These are phyloP conservation scores for Callospermophilus lateralis DNA, from an alignment of 2,113 vertebrate species.

Conservation along the genomic window DNA sequence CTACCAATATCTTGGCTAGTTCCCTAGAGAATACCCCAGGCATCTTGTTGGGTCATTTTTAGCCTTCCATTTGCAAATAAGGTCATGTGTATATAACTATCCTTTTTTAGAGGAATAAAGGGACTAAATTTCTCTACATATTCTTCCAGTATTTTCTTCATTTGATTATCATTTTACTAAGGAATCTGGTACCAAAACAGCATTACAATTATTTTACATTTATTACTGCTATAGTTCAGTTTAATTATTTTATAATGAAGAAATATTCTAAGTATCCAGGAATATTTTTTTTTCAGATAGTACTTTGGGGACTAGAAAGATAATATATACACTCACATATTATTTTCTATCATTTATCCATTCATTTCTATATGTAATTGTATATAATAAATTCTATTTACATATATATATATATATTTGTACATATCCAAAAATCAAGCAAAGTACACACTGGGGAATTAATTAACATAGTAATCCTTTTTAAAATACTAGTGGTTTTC, in stretches of 20 bases:
- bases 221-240: background rate
- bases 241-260: conserved; percentile 10
- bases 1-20: background rate
- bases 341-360: background rate
- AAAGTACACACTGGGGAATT: background rate
- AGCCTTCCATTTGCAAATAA: conserved; percentile 37
- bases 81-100: background rate
- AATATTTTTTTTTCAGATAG: background rate
- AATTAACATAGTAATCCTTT: conserved; percentile 28
- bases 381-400: background rate
- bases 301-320: background rate
- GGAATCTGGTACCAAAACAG: background rate
- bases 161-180: conserved; percentile 14
- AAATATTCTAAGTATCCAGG: conserved; percentile 8
- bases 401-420: background rate
- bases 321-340: too few relatives aligned
- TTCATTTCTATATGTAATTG: background rate
- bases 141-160: background rate
- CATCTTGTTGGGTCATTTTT: background rate
- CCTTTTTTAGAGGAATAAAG: background rate
- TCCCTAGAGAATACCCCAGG: background rate
- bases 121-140: background rate
- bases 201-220: background rate
- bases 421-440: conserved; percentile 23
- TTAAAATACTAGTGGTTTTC: background rate